phyloP scores from a whole-genome alignment of 1,140 invertebrate genomes.

The Penaeus indicus region DNA sequence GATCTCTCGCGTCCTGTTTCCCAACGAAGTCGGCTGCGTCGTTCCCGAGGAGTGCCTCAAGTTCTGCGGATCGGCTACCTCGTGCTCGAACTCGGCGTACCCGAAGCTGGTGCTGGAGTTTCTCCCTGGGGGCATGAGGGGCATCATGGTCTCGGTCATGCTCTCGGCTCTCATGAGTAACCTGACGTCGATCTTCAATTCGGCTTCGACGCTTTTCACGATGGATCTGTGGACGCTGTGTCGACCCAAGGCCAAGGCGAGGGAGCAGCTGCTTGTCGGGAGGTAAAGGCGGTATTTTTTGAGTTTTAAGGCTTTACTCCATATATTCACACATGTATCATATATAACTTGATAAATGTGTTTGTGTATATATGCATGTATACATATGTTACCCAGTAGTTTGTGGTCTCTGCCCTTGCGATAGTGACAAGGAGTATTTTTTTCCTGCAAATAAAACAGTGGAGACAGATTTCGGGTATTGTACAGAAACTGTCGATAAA shows the following conservation, averaged over 20 bases:
- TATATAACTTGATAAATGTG: too few relatives aligned
- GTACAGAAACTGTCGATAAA: too few relatives aligned
- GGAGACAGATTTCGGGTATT: too few relatives aligned
- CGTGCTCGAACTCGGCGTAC: conserved; percentile 74
- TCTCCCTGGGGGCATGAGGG: conserved; percentile 70
- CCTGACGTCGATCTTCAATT: conserved; percentile 75
- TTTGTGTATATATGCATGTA: too few relatives aligned
- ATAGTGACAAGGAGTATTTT: too few relatives aligned
- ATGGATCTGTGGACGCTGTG: conserved; percentile 73
- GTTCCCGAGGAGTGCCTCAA: conserved; percentile 70
- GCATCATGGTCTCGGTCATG: conserved; percentile 75
- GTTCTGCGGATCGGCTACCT: conserved; percentile 70
- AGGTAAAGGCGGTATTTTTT: conserved; percentile 68
- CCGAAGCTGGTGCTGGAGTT: conserved; percentile 73
- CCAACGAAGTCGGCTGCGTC: conserved; percentile 71
- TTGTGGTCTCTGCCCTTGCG: too few relatives aligned
- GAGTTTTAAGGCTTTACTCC: too few relatives aligned
- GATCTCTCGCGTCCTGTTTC: conserved; percentile 72
- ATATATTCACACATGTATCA: too few relatives aligned
- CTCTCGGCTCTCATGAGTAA: conserved; percentile 74
- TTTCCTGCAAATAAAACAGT: too few relatives aligned
- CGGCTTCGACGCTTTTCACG: conserved; percentile 74
- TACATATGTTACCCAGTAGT: too few relatives aligned
- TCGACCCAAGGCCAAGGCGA: conserved; percentile 69
- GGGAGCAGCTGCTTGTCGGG: conserved; percentile 73